Evolutionary conservation across 2,888 invertebrate species (phyloP).

Genomic region (Apodemia duryi): DNA sequence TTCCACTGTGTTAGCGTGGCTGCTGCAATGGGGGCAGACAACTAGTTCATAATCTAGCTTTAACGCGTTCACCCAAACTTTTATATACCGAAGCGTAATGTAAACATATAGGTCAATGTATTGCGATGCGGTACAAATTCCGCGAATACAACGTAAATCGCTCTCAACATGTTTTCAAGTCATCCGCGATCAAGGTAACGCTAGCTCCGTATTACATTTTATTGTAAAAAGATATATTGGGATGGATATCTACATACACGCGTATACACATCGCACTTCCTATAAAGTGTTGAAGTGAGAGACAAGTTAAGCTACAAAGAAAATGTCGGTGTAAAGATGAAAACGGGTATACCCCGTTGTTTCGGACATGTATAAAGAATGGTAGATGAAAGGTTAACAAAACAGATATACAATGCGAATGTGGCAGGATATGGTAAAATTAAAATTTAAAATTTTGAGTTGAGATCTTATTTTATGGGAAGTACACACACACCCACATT

Average conservation of each 20-base stretch:
- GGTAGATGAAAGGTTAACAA: too few species aligned
- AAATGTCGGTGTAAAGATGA: too few species aligned
- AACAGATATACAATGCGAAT: too few species aligned
- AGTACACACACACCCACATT: too few species aligned
- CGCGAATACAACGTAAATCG: slow-evolving; percentile 41
- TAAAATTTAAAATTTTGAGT: too few species aligned
- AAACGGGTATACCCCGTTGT: too few species aligned
- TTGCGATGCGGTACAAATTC: slow-evolving; percentile 45
- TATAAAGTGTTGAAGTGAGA: too few species aligned
- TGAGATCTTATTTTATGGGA: too few species aligned
- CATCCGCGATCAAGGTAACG: slow-evolving; percentile 31
- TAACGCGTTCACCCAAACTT: not conserved
- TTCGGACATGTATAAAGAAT: too few species aligned
- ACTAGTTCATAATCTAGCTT: slow-evolving; percentile 2
- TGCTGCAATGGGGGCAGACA: not conserved
- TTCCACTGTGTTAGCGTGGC: not conserved
- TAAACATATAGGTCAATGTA: slow-evolving; percentile 64
- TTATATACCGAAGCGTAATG: slow-evolving; percentile 56
- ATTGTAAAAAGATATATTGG: slow-evolving; percentile 9
- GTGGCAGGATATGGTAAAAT: too few species aligned
- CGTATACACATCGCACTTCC: too few species aligned
- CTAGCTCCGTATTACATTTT: slow-evolving; percentile 8
- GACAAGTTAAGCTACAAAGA: too few species aligned
- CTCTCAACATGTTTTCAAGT: slow-evolving; percentile 35
- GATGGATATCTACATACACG: not conserved